phyloP scores from a whole-genome alignment of 2,797 vertebrate genomes.

The Erithacus rubecula region DNA sequence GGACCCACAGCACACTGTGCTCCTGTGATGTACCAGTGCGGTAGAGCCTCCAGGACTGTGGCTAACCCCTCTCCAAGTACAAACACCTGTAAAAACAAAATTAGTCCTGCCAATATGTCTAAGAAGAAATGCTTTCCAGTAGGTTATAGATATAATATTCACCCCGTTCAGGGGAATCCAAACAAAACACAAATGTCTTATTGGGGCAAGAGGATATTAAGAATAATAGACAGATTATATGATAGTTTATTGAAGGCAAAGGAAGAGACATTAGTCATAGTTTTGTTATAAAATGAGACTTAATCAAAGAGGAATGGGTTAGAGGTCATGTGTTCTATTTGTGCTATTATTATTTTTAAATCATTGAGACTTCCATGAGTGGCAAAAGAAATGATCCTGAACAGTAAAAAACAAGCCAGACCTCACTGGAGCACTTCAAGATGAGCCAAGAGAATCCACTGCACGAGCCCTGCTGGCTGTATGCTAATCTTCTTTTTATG shows the following conservation, averaged over 20 bases:
- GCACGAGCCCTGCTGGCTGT: slow-evolving; percentile 66
- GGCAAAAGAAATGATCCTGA: slow-evolving; percentile 83
- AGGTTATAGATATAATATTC: slow-evolving; percentile 94
- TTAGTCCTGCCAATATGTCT: slow-evolving; percentile 82
- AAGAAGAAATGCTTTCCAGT: slow-evolving; percentile 84
- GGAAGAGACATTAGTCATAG: slow-evolving; percentile 79
- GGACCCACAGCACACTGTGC: slow-evolving; percentile 78
- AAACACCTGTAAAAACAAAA: slow-evolving; percentile 98
- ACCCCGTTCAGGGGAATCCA: slow-evolving; percentile 86
- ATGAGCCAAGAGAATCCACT: slow-evolving; percentile 79
- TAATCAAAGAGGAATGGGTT: slow-evolving; percentile 79
- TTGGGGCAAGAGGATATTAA: slow-evolving; percentile 81
- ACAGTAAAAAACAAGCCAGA: slow-evolving; percentile 81
- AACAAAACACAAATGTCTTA: slow-evolving; percentile 89
- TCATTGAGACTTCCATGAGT: slow-evolving; percentile 80
- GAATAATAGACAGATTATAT: slow-evolving; percentile 82
- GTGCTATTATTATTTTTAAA: slow-evolving; percentile 81
- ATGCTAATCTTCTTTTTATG: slow-evolving; percentile 73
- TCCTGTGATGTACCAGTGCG: slow-evolving; percentile 79
- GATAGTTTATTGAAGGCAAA: slow-evolving; percentile 74
- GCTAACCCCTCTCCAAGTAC: slow-evolving; percentile 90
- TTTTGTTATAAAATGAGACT: slow-evolving; percentile 81
- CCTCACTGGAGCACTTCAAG: slow-evolving; percentile 84
- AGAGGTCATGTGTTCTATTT: slow-evolving; percentile 79
- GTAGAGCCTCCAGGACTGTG: slow-evolving; percentile 88